Base-by-base conservation (phyloP, 2,888 invertebrate species). In the Lacanobia oleracea region DNA sequence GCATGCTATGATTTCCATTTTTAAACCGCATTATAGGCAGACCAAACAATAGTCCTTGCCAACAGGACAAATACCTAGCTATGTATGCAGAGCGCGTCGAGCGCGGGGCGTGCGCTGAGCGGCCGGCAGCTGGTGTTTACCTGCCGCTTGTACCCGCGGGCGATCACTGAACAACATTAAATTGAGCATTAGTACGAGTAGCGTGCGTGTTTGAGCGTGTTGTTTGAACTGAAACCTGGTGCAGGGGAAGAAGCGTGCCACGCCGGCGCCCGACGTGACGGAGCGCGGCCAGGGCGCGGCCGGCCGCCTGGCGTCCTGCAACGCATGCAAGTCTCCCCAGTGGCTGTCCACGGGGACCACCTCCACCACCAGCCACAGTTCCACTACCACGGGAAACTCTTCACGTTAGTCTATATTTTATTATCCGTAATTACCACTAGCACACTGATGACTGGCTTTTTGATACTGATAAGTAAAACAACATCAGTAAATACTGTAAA, bases 251-350 rank as follows among this genome's bases (percentile, higher is more conserved):
- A 96, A 95, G 84, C 92, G 93, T 1, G 83, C 91, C 1, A 90
- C 96, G 14, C 97, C 97, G 43, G 97, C 97, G 54, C 97, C 97
- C 43, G 97, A 97, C 88, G 97, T 97, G 81, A 97, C 97, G 53
- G 94, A 94, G 75, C 94, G 96, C 75, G 89, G 91, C 3, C 91
- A 91, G 65, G 82, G 88, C 68, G 87, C 84, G 61, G 82, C 88
- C 67, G 87, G 85, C 21, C 91, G 90, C 53, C 81, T 83, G 54
- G 82, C 83, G 23, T 82, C 90, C 50, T 95, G 94, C 89, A 90
- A 85, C 83, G 93, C 91, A 23, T 95, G 95, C 88, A 94, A 95
- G 84, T 89, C 93, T 1, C 91, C 93, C 43, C 94, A 93, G 83
- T 95, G 96, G 97, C 82, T 95, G 67, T 91, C 95, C 61, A 91